Conservation (phyloP, 2,113 vertebrate species). For the Haliaeetus leucogaster region DNA sequence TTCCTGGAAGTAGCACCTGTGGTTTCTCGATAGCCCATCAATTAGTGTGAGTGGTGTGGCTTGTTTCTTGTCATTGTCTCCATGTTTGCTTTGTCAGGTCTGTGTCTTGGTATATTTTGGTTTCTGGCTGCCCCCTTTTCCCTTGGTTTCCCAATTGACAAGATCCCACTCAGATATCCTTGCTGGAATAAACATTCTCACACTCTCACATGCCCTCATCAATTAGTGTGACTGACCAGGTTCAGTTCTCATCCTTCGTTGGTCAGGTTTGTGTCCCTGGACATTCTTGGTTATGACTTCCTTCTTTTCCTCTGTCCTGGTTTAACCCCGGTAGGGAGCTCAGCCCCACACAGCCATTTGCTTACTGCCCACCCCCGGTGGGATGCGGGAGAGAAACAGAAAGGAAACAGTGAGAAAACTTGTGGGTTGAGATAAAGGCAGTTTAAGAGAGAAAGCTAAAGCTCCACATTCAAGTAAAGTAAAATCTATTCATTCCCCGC, state of each 20-base stretch:
- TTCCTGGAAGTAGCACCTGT: neutral
- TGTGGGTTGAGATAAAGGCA: neutral
- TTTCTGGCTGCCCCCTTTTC: neutral
- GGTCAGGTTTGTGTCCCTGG: neutral
- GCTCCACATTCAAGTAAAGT: neutral
- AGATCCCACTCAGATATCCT: neutral
- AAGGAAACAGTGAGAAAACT: neutral
- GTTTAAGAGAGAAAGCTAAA: neutral
- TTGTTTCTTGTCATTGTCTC: neutral
- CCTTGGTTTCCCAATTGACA: neutral
- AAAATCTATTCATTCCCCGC: neutral
- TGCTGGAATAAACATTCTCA: neutral
- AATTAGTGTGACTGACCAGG: no score
- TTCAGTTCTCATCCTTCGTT: neutral
- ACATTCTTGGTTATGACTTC: neutral
- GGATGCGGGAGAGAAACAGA: neutral
- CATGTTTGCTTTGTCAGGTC: neutral
- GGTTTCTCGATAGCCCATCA: neutral
- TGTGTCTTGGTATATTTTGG: neutral
- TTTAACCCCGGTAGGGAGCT: neutral
- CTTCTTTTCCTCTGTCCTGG: neutral
- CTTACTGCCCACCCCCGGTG: neutral
- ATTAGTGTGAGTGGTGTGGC: neutral
- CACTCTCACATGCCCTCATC: neutral
- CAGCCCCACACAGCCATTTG: neutral